A percentile compares a stretch with the other conserved stretches of the same genome.
phyloP scores from a whole-genome alignment of 1,140 invertebrate genomes.

The Hestina assimilis region DNA sequence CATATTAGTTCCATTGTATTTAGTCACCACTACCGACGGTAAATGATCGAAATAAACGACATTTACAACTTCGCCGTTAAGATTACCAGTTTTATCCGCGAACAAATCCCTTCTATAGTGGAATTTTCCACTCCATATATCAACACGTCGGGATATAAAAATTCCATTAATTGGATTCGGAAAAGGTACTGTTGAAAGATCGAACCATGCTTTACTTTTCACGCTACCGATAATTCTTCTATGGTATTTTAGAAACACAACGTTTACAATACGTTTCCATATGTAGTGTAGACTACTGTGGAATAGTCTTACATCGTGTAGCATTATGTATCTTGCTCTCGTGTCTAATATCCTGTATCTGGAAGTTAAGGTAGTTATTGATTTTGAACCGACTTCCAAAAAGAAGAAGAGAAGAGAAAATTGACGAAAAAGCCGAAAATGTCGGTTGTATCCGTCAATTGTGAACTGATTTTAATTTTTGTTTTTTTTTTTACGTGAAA shows the following conservation, averaged over 20 bases:
- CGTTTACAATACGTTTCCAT: slow-evolving; percentile 87
- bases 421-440: too few species aligned
- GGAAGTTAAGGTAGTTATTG: slow-evolving; percentile 30
- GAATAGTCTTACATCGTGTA: slow-evolving; percentile 84
- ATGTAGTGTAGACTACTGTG: slow-evolving; percentile 82
- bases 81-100: slow-evolving; percentile 80
- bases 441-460: too few species aligned
- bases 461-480: too few species aligned
- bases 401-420: too few species aligned
- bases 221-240: slow-evolving; percentile 38
- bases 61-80: slow-evolving; percentile 78
- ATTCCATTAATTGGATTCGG: slow-evolving; percentile 79
- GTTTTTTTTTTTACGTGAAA: too few species aligned
- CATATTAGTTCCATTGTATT: slow-evolving; percentile 77
- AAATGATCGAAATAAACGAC: slow-evolving; percentile 85
- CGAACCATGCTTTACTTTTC: slow-evolving; percentile 79
- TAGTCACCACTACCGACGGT: slow-evolving; percentile 81
- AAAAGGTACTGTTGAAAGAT: slow-evolving; percentile 85
- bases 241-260: slow-evolving; percentile 84
- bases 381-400: too few species aligned
- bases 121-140: slow-evolving; percentile 83
- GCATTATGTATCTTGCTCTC: slow-evolving; percentile 82
- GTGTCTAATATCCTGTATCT: slow-evolving; percentile 85
- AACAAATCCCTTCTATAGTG: slow-evolving; percentile 79
- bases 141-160: slow-evolving; percentile 78